Evolutionary conservation across 2,797 vertebrate genomes (phyloP).

Genomic region (Phoebastria nigripes): DNA sequence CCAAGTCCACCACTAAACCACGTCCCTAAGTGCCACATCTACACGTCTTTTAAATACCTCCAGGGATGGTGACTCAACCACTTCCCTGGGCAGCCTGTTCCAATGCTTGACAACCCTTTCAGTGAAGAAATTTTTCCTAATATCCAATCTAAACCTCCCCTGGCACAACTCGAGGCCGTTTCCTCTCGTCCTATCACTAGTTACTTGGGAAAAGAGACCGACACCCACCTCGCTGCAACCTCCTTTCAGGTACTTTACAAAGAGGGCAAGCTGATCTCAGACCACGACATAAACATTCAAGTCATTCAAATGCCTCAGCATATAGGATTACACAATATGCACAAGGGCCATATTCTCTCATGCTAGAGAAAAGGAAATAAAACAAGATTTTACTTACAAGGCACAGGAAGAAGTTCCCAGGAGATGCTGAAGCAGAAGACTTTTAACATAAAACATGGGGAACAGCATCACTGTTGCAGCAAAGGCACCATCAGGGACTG

Average conservation of each 20-base stretch:
- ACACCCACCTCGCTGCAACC: no score
- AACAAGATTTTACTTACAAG: neutral
- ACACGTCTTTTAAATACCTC: neutral
- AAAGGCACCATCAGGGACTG: neutral
- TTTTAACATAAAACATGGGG: neutral
- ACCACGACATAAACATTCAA: neutral
- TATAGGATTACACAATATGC: neutral
- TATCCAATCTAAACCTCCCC: neutral
- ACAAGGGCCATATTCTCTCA: fast-evolving
- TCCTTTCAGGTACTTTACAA: neutral
- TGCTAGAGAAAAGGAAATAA: neutral
- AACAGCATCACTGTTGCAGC: fast-evolving
- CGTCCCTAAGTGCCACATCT: fast-evolving
- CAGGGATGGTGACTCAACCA: neutral
- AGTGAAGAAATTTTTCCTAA: neutral
- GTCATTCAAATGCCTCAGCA: neutral
- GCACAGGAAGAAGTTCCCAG: neutral
- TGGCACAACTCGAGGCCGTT: neutral
- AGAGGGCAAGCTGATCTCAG: neutral
- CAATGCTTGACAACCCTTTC: neutral
- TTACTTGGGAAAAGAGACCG: neutral
- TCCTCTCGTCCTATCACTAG: neutral
- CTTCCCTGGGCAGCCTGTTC: neutral
- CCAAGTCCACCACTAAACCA: neutral
- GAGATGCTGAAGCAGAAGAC: neutral